These are phyloP conservation scores for Otus sunia DNA, from an alignment of 2,113 vertebrate genomes.

Conservation along the genomic window DNA sequence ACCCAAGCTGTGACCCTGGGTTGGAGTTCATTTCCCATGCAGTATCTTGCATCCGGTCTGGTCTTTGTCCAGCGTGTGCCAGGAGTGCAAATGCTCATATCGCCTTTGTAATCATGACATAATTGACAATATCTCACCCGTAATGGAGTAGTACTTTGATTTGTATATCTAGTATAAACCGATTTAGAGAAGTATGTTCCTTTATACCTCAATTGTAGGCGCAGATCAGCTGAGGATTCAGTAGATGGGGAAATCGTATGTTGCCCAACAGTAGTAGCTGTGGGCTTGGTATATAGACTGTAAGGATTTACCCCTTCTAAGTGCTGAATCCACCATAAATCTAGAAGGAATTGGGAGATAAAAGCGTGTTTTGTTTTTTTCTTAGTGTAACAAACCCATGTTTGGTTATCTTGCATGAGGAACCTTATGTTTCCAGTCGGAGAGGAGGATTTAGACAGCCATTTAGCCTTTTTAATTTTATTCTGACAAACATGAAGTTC, in stretches of 20 bases:
- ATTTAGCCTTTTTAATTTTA: background rate
- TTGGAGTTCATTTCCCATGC: background rate
- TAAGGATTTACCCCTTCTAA: background rate
- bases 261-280: background rate
- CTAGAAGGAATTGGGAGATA: background rate
- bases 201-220: background rate
- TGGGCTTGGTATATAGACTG: background rate
- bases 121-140: background rate
- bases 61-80: background rate
- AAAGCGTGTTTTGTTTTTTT: background rate
- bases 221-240: background rate
- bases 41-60: background rate
- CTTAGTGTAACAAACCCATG: background rate
- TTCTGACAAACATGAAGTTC: background rate
- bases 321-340: background rate
- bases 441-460: background rate
- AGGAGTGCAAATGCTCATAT: background rate
- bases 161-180: background rate
- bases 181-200: background rate
- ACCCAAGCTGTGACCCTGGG: rapidly evolving
- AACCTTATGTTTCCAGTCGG: background rate
- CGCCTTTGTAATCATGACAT: background rate
- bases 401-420: background rate
- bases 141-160: background rate
- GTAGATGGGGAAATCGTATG: background rate